phyloP scores from a whole-genome alignment of 1,140 invertebrate species.

The Globodera rostochiensis region DNA sequence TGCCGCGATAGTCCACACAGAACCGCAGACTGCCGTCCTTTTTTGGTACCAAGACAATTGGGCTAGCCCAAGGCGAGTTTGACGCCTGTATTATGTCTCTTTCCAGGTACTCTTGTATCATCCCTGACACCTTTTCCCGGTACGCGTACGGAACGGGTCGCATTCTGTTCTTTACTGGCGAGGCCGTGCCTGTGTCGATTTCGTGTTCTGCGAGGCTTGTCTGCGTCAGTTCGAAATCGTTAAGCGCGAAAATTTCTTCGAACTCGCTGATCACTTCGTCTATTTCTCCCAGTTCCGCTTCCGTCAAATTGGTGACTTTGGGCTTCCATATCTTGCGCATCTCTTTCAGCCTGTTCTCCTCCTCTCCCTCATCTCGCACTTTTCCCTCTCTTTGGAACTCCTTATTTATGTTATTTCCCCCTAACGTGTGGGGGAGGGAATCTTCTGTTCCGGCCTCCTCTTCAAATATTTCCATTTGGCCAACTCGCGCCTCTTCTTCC shows the following conservation, averaged over 20 bases:
- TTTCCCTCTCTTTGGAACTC: neutral
- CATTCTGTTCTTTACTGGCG: neutral
- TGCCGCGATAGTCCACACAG: conserved; percentile 67
- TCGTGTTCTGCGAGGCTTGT: neutral
- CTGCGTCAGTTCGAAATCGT: neutral
- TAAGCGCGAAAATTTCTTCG: neutral
- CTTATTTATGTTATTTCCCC: too few relatives aligned
- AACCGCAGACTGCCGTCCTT: conserved; percentile 67
- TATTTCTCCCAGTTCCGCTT: neutral
- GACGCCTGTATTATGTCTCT: conserved; percentile 8
- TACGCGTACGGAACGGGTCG: conserved; percentile 5
- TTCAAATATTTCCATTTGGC: neutral
- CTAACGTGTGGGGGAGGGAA: neutral
- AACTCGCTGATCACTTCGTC: neutral
- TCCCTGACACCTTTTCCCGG: neutral
- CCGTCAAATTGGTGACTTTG: neutral
- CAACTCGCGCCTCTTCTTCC: neutral
- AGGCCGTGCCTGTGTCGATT: neutral
- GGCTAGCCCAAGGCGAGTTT: conserved; percentile 67
- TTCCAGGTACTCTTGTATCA: conserved; percentile 11
- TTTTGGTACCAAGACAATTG: conserved; percentile 69
- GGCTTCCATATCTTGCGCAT: neutral
- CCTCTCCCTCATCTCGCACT: too few relatives aligned
- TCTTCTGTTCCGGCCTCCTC: neutral
- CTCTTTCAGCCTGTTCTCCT: neutral